These are phyloP conservation scores for Hololepta plana DNA, from an alignment of 2,888 invertebrate genomes.

Conservation along the genomic window DNA sequence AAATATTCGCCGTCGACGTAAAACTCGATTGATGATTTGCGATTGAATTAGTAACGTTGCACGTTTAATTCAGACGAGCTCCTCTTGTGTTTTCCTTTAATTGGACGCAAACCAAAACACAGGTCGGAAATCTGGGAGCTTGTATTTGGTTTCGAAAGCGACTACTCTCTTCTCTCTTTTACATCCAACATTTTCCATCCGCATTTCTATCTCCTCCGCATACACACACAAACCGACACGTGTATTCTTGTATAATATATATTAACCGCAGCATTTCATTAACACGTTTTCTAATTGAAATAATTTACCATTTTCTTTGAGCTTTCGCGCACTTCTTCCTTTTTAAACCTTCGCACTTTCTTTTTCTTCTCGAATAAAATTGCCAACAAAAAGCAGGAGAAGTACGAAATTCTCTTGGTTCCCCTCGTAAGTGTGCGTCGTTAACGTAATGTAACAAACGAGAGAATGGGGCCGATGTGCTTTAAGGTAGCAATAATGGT, in stretches of 20 bases:
- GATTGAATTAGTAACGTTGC: constrained; percentile 26
- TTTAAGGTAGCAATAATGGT: too few relatives aligned
- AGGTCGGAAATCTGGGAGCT: constrained; percentile 26
- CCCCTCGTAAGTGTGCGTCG: too few relatives aligned
- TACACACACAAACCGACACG: constrained; percentile 1
- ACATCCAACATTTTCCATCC: too few relatives aligned
- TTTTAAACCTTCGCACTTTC: too few relatives aligned
- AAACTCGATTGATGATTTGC: constrained; percentile 27
- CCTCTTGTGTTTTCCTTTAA: constrained; percentile 29
- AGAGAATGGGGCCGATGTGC: too few relatives aligned
- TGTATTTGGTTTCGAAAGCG: constrained; percentile 25
- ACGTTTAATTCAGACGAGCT: constrained; percentile 26
- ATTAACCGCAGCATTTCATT: not conserved
- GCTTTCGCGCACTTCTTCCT: constrained; percentile 1
- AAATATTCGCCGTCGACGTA: too few relatives aligned
- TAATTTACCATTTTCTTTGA: too few relatives aligned
- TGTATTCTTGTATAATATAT: constrained; percentile 1
- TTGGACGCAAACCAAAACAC: constrained; percentile 30
- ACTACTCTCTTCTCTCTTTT: constrained; percentile 8
- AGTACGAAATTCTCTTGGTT: too few relatives aligned
- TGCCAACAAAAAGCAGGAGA: too few relatives aligned
- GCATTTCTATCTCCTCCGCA: constrained; percentile 2
- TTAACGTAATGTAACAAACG: too few relatives aligned
- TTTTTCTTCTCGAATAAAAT: too few relatives aligned
- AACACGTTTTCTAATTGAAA: not conserved